phyloP scores from a whole-genome alignment of 2,113 vertebrate species.

The Ictalurus punctatus region DNA sequence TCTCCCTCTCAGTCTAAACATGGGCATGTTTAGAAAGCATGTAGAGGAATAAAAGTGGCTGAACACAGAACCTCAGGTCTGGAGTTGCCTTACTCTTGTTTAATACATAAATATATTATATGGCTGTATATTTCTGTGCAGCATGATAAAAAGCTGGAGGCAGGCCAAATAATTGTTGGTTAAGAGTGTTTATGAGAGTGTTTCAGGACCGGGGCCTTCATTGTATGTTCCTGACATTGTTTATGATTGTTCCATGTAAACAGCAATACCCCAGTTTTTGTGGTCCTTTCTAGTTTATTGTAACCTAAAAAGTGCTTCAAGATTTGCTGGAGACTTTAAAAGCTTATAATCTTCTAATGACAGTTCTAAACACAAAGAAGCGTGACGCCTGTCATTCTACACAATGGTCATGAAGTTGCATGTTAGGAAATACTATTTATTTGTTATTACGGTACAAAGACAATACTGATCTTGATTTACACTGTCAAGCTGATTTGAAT shows the following conservation, averaged over 20 bases:
- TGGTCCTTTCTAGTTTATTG: slow-evolving; percentile 25
- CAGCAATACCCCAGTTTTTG: slow-evolving; percentile 10
- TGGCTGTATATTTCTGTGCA: slow-evolving; percentile 8
- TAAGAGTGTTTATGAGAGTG: slow-evolving; percentile 33
- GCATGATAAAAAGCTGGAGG: slow-evolving; percentile 16
- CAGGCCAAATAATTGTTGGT: slow-evolving; percentile 32
- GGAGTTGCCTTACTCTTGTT: slow-evolving; percentile 1
- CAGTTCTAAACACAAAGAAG: neutral
- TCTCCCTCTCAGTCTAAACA: slow-evolving; percentile 69
- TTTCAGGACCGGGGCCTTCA: slow-evolving; percentile 4
- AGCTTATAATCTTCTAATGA: neutral
- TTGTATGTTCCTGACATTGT: slow-evolving; percentile 27
- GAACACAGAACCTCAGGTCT: slow-evolving; percentile 9
- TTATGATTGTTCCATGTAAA: slow-evolving; percentile 14
- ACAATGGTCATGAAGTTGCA: neutral
- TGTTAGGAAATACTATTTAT: neutral
- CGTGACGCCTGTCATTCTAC: neutral
- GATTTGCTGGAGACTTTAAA: neutral
- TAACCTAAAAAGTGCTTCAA: neutral
- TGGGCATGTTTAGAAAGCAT: slow-evolving; percentile 71
- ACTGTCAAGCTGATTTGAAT: neutral
- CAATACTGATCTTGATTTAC: neutral
- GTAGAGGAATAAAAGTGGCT: slow-evolving; percentile 36
- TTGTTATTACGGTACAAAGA: slow-evolving; percentile 7
- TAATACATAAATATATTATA: slow-evolving; percentile 22